Conservation (phyloP, 2,113 vertebrate species). For the Tauraco erythrolophus region DNA sequence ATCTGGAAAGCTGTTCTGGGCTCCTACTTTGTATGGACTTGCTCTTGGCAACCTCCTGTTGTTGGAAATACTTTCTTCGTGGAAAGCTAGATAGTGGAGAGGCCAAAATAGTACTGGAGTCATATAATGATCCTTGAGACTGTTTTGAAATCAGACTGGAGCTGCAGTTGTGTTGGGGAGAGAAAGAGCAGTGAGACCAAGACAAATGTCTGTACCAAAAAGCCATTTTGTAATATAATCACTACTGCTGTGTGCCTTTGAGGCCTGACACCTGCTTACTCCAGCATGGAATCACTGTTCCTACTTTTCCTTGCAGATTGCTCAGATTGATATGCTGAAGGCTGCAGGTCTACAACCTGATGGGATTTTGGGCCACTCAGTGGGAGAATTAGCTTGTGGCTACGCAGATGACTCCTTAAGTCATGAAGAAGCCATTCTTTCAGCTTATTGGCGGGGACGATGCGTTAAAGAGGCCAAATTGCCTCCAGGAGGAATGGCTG, state of each 20-base stretch:
- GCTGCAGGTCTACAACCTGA: slow-evolving; percentile 87
- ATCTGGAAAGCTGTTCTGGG: not conserved
- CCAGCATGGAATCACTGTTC: not conserved
- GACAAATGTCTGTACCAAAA: not conserved
- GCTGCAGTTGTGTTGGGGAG: not conserved
- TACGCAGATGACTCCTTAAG: slow-evolving; percentile 92
- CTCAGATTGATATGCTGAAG: slow-evolving; percentile 90
- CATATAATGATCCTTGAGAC: not conserved
- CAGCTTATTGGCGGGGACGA: slow-evolving; percentile 93
- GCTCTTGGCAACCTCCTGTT: not conserved
- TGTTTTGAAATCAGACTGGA: not conserved
- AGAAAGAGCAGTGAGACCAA: not conserved
- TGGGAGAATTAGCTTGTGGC: slow-evolving; percentile 95
- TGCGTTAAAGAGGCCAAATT: slow-evolving; percentile 91
- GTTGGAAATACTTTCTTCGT: not conserved
- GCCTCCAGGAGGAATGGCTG: slow-evolving; percentile 92
- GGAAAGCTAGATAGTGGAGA: not conserved
- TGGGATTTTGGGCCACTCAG: slow-evolving; percentile 93
- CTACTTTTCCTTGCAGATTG: slow-evolving; percentile 78
- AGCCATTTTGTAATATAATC: not conserved
- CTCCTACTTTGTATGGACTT: not conserved
- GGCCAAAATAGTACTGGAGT: not conserved
- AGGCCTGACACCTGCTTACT: not conserved
- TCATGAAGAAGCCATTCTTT: slow-evolving; percentile 87
- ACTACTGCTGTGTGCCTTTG: not conserved